Evolutionary conservation across 2,888 invertebrate species (phyloP).

Genomic region (Melipona beecheii): DNA sequence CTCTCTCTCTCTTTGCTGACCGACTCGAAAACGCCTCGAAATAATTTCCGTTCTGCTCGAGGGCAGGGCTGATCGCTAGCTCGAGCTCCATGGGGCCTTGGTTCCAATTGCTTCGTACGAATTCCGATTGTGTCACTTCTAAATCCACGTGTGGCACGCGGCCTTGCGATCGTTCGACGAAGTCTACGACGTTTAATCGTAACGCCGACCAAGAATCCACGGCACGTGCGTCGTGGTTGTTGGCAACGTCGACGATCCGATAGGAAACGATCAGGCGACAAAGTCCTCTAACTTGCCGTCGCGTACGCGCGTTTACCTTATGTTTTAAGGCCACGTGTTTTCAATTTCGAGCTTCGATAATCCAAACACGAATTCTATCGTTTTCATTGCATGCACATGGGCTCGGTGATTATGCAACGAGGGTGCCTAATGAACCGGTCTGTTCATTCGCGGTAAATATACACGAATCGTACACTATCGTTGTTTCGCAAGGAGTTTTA

Average conservation of each 20-base stretch:
- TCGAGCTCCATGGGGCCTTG: conserved; percentile 8
- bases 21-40: conserved; percentile 5
- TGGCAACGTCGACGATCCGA: conserved; percentile 24
- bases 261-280: conserved; percentile 28
- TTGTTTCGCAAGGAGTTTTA: conserved; percentile 29
- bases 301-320: conserved; percentile 48
- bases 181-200: conserved; percentile 23
- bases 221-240: conserved; percentile 44
- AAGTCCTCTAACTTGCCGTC: conserved; percentile 23
- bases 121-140: conserved; percentile 39
- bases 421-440: conserved; percentile 30
- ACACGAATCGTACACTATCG: conserved; percentile 1
- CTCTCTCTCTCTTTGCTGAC: neutral
- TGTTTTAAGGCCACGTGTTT: conserved; percentile 64
- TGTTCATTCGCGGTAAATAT: conserved; percentile 29
- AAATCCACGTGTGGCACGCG: conserved; percentile 23
- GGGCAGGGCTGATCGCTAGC: neutral
- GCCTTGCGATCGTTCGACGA: conserved; percentile 50
- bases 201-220: conserved; percentile 35
- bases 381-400: conserved; percentile 55
- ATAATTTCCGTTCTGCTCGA: neutral
- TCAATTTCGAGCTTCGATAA: conserved; percentile 64
- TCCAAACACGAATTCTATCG: conserved; percentile 61
- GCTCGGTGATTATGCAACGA: conserved; percentile 54
- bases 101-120: conserved; percentile 18